phyloP scores from a whole-genome alignment of 2,113 vertebrate species.

The Notiomystis cincta region DNA sequence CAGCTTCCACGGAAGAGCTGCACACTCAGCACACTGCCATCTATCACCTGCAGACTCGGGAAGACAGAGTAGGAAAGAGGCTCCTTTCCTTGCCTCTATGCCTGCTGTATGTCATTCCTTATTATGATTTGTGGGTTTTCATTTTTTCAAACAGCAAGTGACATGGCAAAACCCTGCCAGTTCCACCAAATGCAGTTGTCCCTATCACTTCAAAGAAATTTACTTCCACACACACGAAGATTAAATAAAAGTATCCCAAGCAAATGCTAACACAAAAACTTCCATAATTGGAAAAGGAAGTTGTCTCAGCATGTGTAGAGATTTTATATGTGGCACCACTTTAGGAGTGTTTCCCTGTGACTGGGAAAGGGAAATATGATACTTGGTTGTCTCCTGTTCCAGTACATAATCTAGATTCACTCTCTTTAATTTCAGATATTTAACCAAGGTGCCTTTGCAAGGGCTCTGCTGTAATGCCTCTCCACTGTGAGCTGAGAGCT shows the following conservation, averaged over 20 bases:
- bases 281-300: background rate
- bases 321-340: background rate
- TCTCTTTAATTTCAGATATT: background rate
- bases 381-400: background rate
- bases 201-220: background rate
- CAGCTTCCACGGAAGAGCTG: background rate
- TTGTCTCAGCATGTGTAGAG: background rate
- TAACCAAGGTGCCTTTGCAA: rapidly evolving
- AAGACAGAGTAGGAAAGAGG: background rate
- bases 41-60: background rate
- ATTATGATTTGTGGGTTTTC: background rate
- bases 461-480: background rate
- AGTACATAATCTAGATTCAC: background rate
- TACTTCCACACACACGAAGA: background rate
- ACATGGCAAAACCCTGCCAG: background rate
- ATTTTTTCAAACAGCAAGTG: background rate
- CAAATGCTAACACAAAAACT: background rate
- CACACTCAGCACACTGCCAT: background rate
- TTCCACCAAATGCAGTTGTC: background rate
- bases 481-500: background rate
- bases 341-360: background rate
- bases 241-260: background rate
- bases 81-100: background rate
- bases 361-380: background rate
- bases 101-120: background rate